Conservation (phyloP, 1,140 invertebrate species). For the Drosophila tani region DNA sequence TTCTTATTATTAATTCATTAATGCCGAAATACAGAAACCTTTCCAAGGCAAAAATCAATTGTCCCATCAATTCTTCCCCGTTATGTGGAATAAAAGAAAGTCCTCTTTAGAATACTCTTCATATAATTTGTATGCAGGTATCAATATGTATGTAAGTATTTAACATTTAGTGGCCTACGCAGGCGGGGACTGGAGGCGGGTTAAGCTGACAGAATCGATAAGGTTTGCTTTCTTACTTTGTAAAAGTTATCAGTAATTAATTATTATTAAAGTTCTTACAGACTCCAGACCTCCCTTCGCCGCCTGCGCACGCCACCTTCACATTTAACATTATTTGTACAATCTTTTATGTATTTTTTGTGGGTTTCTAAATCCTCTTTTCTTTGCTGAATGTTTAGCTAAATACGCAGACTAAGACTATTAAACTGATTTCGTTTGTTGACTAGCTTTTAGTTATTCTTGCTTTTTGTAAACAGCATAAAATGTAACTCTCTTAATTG, state of each 20-base stretch:
- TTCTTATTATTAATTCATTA: too few species aligned
- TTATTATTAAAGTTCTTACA: not conserved
- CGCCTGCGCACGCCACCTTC: slow-evolving; percentile 12
- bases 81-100: slow-evolving; percentile 1
- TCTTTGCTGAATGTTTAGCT: slow-evolving; percentile 26
- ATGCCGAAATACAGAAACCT: too few species aligned
- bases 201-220: not conserved
- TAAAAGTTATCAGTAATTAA: slow-evolving; percentile 17
- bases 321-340: slow-evolving; percentile 42
- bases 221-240: not conserved
- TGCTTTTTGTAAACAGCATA: slow-evolving; percentile 72
- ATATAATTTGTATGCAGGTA: slow-evolving; percentile 46
- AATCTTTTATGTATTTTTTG: slow-evolving; percentile 31
- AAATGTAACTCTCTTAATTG: slow-evolving; percentile 64
- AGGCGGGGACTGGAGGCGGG: slow-evolving; percentile 6
- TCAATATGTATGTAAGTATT: slow-evolving; percentile 36
- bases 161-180: slow-evolving; percentile 27
- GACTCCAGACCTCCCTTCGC: not conserved
- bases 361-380: slow-evolving; percentile 8
- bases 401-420: slow-evolving; percentile 31
- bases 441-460: slow-evolving; percentile 68
- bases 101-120: slow-evolving; percentile 33
- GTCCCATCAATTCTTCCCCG: too few species aligned
- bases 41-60: too few species aligned
- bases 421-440: slow-evolving; percentile 47